These are phyloP conservation scores for Labeo catla DNA, from an alignment of 2,113 vertebrate genomes.

Conservation along the genomic window DNA sequence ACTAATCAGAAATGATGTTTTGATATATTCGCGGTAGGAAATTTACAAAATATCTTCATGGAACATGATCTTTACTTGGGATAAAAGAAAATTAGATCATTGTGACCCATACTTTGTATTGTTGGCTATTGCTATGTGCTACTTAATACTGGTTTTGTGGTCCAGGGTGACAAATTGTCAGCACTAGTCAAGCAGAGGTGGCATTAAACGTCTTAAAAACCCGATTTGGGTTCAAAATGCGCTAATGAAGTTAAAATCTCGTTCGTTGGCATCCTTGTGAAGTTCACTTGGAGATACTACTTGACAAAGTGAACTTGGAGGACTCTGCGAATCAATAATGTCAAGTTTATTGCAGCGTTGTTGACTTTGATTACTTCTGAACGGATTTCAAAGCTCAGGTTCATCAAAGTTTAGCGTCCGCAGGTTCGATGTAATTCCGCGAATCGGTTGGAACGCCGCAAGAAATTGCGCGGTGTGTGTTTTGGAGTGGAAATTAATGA, in stretches of 20 bases:
- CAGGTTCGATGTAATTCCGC: background rate
- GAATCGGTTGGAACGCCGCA: background rate
- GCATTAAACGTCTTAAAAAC: background rate
- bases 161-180: background rate
- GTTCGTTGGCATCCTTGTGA: constrained; percentile 1
- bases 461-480: constrained; percentile 27
- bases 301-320: background rate
- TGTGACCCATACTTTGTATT: too few species aligned
- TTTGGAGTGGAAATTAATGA: constrained; percentile 27
- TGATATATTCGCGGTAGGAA: too few species aligned
- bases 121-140: too few species aligned
- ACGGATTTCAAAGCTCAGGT: background rate
- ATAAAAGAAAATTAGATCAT: too few species aligned
- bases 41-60: too few species aligned
- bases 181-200: background rate
- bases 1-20: too few species aligned
- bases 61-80: too few species aligned
- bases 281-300: background rate
- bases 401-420: constrained; percentile 5
- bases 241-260: constrained; percentile 12
- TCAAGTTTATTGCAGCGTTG: background rate
- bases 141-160: too few species aligned
- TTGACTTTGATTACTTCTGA: background rate
- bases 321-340: background rate
- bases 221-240: background rate